phyloP scores from a whole-genome alignment of 2,888 invertebrate species.

The Pseudolycoriella hygida region DNA sequence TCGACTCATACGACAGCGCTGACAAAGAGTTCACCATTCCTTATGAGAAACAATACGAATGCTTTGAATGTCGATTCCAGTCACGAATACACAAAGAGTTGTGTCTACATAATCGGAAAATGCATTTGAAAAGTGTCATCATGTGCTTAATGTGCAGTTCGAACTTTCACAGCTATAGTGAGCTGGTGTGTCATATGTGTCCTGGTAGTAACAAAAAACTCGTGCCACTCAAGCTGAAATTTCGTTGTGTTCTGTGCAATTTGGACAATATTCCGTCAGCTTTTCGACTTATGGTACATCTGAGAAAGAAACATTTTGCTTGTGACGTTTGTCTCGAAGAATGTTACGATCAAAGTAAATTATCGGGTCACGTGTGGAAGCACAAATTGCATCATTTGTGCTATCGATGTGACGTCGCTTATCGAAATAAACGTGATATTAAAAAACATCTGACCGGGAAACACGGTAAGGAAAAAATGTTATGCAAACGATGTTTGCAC shows the following conservation, averaged over 20 bases:
- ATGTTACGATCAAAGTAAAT: slow-evolving; percentile 52
- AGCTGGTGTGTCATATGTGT: slow-evolving; percentile 71
- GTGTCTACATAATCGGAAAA: slow-evolving; percentile 69
- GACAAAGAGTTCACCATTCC: slow-evolving; percentile 16
- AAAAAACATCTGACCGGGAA: slow-evolving; percentile 85
- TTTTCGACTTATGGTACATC: slow-evolving; percentile 74
- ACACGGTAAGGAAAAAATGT: slow-evolving; percentile 74
- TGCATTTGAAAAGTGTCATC: slow-evolving; percentile 68
- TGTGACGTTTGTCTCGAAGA: slow-evolving; percentile 77
- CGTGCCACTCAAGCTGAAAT: slow-evolving; percentile 38
- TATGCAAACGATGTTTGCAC: slow-evolving; percentile 69
- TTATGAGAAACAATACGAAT: slow-evolving; percentile 60
- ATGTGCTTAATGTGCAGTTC: slow-evolving; percentile 76
- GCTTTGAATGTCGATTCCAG: slow-evolving; percentile 69
- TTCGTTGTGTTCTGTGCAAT: slow-evolving; percentile 68
- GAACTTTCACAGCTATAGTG: slow-evolving; percentile 75
- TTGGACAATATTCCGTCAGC: slow-evolving; percentile 64
- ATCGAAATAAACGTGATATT: slow-evolving; percentile 74
- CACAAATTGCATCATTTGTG: slow-evolving; percentile 76
- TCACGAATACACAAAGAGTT: slow-evolving; percentile 67
- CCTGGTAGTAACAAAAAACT: slow-evolving; percentile 44
- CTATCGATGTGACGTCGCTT: slow-evolving; percentile 74
- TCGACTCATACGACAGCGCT: slow-evolving; percentile 31
- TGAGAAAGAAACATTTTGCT: slow-evolving; percentile 65
- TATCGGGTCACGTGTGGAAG: slow-evolving; percentile 81